These are phyloP conservation scores for Eretmochelys imbricata DNA, from an alignment of 2,113 vertebrate genomes.

Conservation along the genomic window DNA sequence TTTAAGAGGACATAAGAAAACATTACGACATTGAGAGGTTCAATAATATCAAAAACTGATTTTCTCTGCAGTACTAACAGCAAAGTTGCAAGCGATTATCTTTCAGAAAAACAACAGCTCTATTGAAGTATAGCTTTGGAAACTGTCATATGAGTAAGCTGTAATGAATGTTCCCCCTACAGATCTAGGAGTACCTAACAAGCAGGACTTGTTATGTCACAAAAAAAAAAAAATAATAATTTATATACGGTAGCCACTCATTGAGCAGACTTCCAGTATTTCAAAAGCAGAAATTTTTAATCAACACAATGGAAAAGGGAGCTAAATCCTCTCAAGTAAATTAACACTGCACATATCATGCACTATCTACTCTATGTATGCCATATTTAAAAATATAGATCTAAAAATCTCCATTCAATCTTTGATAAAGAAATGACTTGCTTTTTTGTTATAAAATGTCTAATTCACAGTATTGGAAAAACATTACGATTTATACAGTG, in stretches of 20 bases:
- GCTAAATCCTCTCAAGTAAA: conserved; percentile 53
- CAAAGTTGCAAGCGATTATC: conserved; percentile 71
- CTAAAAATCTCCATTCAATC: not conserved
- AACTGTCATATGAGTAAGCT: conserved; percentile 75
- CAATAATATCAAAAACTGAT: conserved; percentile 76
- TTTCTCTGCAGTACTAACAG: conserved; percentile 67
- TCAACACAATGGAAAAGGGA: conserved; percentile 11
- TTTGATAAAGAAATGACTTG: not conserved
- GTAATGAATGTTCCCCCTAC: conserved; percentile 75
- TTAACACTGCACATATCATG: not conserved
- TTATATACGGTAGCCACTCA: conserved; percentile 61
- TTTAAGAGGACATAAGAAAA: conserved; percentile 61
- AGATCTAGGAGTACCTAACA: conserved; percentile 74
- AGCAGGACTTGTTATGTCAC: conserved; percentile 67
- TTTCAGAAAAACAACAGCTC: conserved; percentile 71
- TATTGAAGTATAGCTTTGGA: conserved; percentile 79
- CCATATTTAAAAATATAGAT: not conserved
- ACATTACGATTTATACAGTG: not conserved
- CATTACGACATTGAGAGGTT: conserved; percentile 57
- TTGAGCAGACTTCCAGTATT: conserved; percentile 40
- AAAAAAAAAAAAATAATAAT: conserved; percentile 16
- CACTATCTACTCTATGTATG: not conserved
- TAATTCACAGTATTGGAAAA: not conserved
- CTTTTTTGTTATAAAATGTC: not conserved
- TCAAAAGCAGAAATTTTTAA: conserved; percentile 62